Evolutionary conservation across 2,888 invertebrate species (phyloP).

Genomic region (Sesia apiformis): DNA sequence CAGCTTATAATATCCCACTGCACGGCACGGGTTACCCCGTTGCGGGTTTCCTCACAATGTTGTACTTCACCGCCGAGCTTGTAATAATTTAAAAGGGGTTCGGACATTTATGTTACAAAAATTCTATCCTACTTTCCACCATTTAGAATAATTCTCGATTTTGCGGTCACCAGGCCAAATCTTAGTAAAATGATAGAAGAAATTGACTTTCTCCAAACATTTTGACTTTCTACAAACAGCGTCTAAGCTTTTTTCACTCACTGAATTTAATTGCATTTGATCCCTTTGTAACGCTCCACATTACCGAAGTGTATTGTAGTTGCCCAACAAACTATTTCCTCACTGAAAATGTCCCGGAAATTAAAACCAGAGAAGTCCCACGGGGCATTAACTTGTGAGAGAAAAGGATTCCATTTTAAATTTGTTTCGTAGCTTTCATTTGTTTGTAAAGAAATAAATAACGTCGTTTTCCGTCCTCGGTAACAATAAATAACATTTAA

Average conservation of each 20-base stretch:
- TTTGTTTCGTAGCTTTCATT: constrained; percentile 44
- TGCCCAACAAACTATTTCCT: constrained; percentile 60
- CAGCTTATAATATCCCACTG: too few species aligned
- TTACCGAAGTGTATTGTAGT: neutral
- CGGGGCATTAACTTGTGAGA: constrained; percentile 57
- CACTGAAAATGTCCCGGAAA: constrained; percentile 59
- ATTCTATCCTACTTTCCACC: too few species aligned
- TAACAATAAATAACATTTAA: too few species aligned
- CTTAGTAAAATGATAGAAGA: constrained; percentile 6
- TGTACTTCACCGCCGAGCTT: too few species aligned
- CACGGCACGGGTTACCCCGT: too few species aligned
- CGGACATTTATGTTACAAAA: too few species aligned
- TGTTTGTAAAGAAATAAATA: constrained; percentile 34
- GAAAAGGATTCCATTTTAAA: constrained; percentile 58
- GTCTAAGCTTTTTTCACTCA: neutral
- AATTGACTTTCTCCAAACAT: too few species aligned
- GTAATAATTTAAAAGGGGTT: too few species aligned
- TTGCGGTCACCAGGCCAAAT: too few species aligned
- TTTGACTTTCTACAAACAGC: neutral
- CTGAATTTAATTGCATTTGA: neutral
- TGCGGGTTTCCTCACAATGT: too few species aligned
- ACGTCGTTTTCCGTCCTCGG: neutral
- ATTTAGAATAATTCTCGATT: too few species aligned
- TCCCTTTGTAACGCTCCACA: neutral
- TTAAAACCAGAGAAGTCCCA: constrained; percentile 62